A percentile compares a stretch with the other conserved stretches of the same genome.
Evolutionary conservation across 1,140 invertebrate species (phyloP).

Genomic region (Carposina sasakii): DNA sequence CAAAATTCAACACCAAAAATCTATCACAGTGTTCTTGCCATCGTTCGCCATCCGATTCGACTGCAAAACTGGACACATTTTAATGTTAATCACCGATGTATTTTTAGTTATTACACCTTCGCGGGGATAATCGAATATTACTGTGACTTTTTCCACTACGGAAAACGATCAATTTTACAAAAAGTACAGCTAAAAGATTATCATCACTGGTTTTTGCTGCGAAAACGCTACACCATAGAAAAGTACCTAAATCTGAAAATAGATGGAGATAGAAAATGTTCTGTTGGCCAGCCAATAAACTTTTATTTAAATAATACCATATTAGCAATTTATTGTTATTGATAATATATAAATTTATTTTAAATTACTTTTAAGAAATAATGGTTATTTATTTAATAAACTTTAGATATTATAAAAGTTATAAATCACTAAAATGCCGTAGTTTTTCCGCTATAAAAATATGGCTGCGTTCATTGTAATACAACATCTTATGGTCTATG

Average conservation of each 20-base stretch:
- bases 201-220: constrained; percentile 67
- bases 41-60: constrained; percentile 68
- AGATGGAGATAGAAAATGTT: constrained; percentile 72
- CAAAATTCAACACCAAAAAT: constrained; percentile 72
- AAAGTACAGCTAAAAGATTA: constrained; percentile 67
- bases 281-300: constrained; percentile 39
- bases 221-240: constrained; percentile 69
- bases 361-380: too few relatives aligned
- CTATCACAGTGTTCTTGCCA: constrained; percentile 71
- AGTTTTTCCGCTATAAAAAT: too few relatives aligned
- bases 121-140: constrained; percentile 51
- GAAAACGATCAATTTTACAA: constrained; percentile 68
- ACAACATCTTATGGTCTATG: too few relatives aligned
- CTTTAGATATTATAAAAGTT: too few relatives aligned
- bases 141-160: constrained; percentile 50
- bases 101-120: constrained; percentile 54
- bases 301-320: too few relatives aligned
- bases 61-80: constrained; percentile 66
- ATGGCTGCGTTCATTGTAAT: too few relatives aligned
- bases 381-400: too few relatives aligned
- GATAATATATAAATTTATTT: too few relatives aligned
- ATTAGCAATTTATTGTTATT: too few relatives aligned
- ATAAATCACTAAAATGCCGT: too few relatives aligned
- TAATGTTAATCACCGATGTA: constrained; percentile 53
- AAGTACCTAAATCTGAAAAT: constrained; percentile 72